These are phyloP conservation scores for Tyrophagus putrescentiae DNA, from an alignment of 1,140 invertebrate genomes.

Conservation along the genomic window DNA sequence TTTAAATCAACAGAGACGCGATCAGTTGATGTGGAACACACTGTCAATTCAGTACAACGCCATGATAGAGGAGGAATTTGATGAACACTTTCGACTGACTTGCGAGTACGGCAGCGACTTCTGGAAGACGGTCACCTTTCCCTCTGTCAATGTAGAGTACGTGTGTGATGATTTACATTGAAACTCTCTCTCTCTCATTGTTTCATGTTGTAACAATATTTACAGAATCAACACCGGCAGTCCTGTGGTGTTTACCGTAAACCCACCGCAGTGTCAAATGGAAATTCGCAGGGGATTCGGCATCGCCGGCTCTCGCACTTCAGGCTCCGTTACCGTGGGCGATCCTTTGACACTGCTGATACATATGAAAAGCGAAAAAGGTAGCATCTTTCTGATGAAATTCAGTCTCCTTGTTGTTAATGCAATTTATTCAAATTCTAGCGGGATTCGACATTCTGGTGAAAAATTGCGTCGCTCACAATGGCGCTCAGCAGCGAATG, in stretches of 20 bases:
- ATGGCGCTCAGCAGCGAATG: slow-evolving; percentile 75
- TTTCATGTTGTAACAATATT: neutral
- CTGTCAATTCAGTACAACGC: slow-evolving; percentile 85
- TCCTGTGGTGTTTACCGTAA: slow-evolving; percentile 79
- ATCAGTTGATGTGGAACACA: slow-evolving; percentile 82
- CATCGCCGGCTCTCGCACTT: slow-evolving; percentile 59
- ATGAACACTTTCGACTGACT: slow-evolving; percentile 89
- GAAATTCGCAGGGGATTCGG: slow-evolving; percentile 74
- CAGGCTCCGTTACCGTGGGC: slow-evolving; percentile 73
- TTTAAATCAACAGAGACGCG: slow-evolving; percentile 46
- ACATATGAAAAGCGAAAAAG: slow-evolving; percentile 84
- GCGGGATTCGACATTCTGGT: slow-evolving; percentile 91
- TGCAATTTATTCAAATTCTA: slow-evolving; percentile 32
- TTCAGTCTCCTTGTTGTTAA: neutral
- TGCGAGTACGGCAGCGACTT: slow-evolving; percentile 91
- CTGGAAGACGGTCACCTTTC: slow-evolving; percentile 89
- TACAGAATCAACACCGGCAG: slow-evolving; percentile 52
- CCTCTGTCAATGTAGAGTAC: slow-evolving; percentile 84
- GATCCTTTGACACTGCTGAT: slow-evolving; percentile 80
- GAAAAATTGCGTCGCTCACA: slow-evolving; percentile 84
- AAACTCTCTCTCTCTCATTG: neutral
- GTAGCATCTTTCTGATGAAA: slow-evolving; percentile 36
- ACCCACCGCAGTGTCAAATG: slow-evolving; percentile 86
- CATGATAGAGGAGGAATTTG: slow-evolving; percentile 79
- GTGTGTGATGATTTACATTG: slow-evolving; percentile 33